A percentile compares a stretch with the other conserved stretches of the same genome.
These are phyloP conservation scores for Falco novaeseelandiae DNA, from an alignment of 2,797 vertebrate genomes.

Conservation along the genomic window DNA sequence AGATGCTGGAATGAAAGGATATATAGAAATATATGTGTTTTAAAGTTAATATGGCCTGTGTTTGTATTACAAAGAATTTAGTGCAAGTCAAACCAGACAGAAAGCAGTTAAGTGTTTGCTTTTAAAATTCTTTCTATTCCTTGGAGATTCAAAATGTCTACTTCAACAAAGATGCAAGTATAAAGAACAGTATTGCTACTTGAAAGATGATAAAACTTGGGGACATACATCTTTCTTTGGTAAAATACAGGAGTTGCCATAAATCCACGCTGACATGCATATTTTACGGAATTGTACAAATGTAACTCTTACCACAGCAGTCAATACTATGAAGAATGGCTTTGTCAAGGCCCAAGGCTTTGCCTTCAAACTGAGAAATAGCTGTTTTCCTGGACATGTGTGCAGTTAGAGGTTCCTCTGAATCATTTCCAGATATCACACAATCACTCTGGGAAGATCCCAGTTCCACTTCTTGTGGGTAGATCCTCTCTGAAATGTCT, in stretches of 20 bases:
- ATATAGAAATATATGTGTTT: neutral
- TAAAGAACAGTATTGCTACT: neutral
- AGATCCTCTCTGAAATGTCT: conserved; percentile 81
- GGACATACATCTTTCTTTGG: neutral
- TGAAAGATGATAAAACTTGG: neutral
- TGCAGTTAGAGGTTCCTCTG: conserved; percentile 86
- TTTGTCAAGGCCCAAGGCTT: conserved; percentile 95
- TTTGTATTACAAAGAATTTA: neutral
- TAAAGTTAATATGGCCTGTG: neutral
- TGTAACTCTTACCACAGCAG: conserved; percentile 89
- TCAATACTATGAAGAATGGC: conserved; percentile 98
- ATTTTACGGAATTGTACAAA: neutral
- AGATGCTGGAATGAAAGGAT: conserved; percentile 81
- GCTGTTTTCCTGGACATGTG: conserved; percentile 91
- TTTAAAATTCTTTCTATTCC: neutral
- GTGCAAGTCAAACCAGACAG: neutral
- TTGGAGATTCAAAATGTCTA: neutral
- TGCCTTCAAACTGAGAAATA: conserved; percentile 93
- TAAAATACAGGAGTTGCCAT: neutral
- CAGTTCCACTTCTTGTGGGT: conserved; percentile 88
- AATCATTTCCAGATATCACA: conserved; percentile 85
- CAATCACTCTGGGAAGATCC: conserved; percentile 86
- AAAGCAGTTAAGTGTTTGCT: neutral
- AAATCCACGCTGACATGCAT: neutral
- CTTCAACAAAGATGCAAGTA: neutral